Evolutionary conservation across 64 coral and sea anemone species (phyloP), one percentile per base, ranked within the genome.

Genomic region (Montipora foliosa): DNA sequence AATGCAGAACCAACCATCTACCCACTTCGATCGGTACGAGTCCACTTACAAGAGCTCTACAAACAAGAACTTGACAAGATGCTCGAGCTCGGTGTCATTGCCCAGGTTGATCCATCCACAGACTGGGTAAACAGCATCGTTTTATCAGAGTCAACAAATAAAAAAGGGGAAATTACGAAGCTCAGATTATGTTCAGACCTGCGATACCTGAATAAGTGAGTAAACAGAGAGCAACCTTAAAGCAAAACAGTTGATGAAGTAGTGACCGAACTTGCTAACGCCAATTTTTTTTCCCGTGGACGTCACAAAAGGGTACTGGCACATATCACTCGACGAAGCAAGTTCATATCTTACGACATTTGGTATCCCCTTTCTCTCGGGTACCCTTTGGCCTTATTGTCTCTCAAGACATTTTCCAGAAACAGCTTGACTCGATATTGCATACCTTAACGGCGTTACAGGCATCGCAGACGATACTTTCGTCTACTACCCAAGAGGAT

Each of bases 251-350:
- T 83, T 45, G 84, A 78, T 67, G 82, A 91, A 14, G 82, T 95
- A 58, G 84, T 87, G 6, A 62, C 82, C 24, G 15, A 93, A 44
- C 62, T 88, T 17, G 77, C 44, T 16, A 71, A 77, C 71, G 87
- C 93, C 55, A 90, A 77, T 71, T 86, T 77, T 37, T 37, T 90
- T 61, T 90, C 37, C 85, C 22, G 57, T 95, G 13, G 87, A 95
- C 84, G 57, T 84, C 0, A 88, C 80, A 3, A 94, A 88, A 20
- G 92, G 92, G 16, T 94, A 94, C 25, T 94, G 92, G 85, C 87
- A 94, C 53, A 69, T 94, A 11, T 47, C 92, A 61, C 76, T 94
- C 2, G 92, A 94, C 48, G 53, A 94, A 81, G 66, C 50, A 12
- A 94, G 86, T n/a, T 83, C 79, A 7, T 92, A 92, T 49, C 79